phyloP scores from a whole-genome alignment of 1,140 invertebrate genomes.

The Drosophila equinoxialis region DNA sequence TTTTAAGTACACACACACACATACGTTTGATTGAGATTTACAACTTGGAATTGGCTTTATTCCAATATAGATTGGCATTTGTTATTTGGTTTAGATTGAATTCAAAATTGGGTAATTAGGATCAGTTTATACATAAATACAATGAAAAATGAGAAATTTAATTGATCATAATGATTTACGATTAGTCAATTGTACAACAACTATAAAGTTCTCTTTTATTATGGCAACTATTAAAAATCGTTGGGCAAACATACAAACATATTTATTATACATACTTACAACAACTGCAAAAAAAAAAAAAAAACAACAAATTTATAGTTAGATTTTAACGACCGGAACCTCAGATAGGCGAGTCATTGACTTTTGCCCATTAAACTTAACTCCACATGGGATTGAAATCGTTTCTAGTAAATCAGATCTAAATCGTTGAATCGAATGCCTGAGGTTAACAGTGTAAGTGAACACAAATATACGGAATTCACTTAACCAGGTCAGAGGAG shows the following conservation, averaged over 20 bases:
- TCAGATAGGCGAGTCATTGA: background rate
- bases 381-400: too few relatives aligned
- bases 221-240: constrained; percentile 4
- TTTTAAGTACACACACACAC: background rate
- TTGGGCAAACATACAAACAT: constrained; percentile 10
- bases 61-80: constrained; percentile 6
- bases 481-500: background rate
- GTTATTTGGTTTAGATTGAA: background rate
- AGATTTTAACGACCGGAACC: background rate
- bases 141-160: background rate
- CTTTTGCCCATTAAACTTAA: background rate
- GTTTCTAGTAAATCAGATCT: background rate
- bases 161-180: constrained; percentile 4
- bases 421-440: background rate
- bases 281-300: background rate
- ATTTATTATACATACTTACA: constrained; percentile 15
- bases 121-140: background rate
- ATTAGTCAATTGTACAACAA: background rate
- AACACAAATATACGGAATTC: background rate
- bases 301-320: too few relatives aligned
- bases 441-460: background rate
- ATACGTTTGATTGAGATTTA: constrained; percentile 12
- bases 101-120: background rate
- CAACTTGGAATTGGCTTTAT: constrained; percentile 22
- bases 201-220: constrained; percentile 9